phyloP scores from a whole-genome alignment of 2,888 invertebrate genomes.

The Agrochola lychnidis region DNA sequence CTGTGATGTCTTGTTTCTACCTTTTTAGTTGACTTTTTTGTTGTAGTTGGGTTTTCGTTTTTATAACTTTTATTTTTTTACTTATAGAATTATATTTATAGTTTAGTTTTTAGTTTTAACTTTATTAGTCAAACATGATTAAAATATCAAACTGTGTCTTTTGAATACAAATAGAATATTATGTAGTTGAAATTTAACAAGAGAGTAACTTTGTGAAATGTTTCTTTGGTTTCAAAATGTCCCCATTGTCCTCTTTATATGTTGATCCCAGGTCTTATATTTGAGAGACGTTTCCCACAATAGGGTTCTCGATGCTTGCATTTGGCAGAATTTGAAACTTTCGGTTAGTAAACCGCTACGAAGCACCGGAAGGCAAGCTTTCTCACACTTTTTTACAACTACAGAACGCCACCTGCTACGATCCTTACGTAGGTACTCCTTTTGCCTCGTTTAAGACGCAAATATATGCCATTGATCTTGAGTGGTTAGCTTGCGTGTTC shows the following conservation, averaged over 20 bases:
- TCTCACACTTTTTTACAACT: no score
- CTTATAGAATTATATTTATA: no score
- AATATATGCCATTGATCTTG: no score
- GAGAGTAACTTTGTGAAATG: neutral
- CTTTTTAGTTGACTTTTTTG: no score
- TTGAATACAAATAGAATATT: neutral
- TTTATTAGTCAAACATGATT: neutral
- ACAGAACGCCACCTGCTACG: no score
- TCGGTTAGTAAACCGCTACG: neutral
- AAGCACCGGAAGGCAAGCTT: neutral
- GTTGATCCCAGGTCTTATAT: neutral
- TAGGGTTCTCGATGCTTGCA: neutral
- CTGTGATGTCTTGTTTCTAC: no score
- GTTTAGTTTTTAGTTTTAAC: no score
- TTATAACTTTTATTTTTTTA: no score
- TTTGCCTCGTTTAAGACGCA: no score
- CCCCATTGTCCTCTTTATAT: neutral
- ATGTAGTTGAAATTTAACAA: neutral
- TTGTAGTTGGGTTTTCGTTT: no score
- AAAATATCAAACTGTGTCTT: neutral
- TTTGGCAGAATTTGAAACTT: neutral
- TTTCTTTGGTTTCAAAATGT: neutral
- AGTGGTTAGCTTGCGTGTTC: no score
- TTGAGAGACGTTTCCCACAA: neutral
- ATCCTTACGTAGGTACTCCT: no score